Evolutionary conservation across 2,888 invertebrate species (phyloP), one percentile per base, ranked within the genome.

Genomic region (Drosophila lacicola): DNA sequence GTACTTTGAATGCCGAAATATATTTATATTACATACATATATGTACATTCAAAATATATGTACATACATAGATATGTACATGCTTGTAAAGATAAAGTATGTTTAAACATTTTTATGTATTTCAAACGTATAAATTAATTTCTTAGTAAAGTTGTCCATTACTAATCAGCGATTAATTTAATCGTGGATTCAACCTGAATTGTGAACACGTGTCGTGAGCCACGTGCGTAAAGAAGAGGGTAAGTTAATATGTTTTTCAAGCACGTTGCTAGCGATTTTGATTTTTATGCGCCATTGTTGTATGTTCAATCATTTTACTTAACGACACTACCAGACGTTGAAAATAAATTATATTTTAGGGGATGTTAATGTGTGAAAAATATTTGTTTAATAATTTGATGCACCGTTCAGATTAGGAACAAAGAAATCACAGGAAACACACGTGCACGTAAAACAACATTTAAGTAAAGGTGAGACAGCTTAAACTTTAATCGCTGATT

Each of bases 131-230:
- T 25, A 29, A 39, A 51, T 29, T 11, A 14, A 66, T 72, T 76
- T 45, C 64, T 80, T 74, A 74, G 72, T 75, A 84, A 75, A 77
- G 80, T 76, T 77, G 81, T 74, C 90, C 90, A 85, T 88, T 86
- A 90, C 91, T 91, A 91, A 91, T 91, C 91, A 91, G 91, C 92
- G 91, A 91, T 91, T 91, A 91, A 91, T 91, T 91, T 91, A 91
- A 91, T 91, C 91, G 90, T 83, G 88, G 87, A 80, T 89, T 91
- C 91, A 91, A 91, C 91, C 91, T 91, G 91, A 89, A 91, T 90
- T 90, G 89, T 83, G 86, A 78, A 79, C 91, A 91, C 91, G 91
- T 91, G 91, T 77, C 91, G 62, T 65, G 44, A 44, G 89, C 70
- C 89, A 90, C 89, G 89, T 90, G 89, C 83, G 56, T 71, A 75